Conservation (phyloP, 2,797 vertebrate genomes). For the Sebastes jordani region DNA sequence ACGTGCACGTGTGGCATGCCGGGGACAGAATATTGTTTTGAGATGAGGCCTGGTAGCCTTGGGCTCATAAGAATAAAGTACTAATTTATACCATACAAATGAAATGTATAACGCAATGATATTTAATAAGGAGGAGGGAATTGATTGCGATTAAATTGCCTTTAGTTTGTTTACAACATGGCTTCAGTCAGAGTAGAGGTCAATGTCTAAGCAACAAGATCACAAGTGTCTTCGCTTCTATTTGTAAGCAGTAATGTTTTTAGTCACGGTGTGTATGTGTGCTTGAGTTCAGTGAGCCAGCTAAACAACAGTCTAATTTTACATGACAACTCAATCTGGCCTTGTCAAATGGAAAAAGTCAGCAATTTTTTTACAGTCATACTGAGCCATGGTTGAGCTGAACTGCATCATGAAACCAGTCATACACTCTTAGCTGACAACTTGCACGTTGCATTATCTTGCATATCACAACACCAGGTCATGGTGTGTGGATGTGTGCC, state of each 20-base stretch:
- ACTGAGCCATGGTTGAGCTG: background rate
- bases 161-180: conserved; percentile 22
- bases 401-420: background rate
- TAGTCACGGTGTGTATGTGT: background rate
- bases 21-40: background rate
- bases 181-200: background rate
- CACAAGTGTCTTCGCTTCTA: background rate
- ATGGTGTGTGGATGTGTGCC: background rate
- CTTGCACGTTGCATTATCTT: background rate
- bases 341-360: conserved; percentile 1
- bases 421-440: background rate
- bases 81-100: background rate
- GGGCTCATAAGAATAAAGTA: background rate
- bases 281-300: background rate
- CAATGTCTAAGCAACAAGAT: background rate
- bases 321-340: background rate
- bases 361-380: background rate
- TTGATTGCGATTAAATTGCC: background rate
- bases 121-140: background rate
- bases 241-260: background rate
- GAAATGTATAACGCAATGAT: background rate
- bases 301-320: background rate
- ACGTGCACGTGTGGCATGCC: background rate
- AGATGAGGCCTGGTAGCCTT: background rate
- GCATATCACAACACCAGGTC: conserved; percentile 5